phyloP scores from a whole-genome alignment of 1,140 invertebrate species.

The Diprion similis region DNA sequence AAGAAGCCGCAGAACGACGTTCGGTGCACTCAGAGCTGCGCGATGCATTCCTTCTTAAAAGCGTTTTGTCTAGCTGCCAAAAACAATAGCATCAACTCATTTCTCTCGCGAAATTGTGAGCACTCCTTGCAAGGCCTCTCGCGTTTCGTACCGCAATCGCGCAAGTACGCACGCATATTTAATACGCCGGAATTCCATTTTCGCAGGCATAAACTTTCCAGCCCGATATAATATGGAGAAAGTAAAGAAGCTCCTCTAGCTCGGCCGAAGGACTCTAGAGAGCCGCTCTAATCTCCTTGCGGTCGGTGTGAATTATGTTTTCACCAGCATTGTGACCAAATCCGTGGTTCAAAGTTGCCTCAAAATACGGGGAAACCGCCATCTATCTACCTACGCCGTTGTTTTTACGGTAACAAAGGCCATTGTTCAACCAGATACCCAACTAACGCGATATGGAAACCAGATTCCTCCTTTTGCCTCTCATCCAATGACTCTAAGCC shows the following conservation, averaged over 20 bases:
- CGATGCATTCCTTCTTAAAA: constrained; percentile 1
- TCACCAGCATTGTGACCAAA: neutral
- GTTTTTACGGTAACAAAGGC: neutral
- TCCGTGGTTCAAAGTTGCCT: neutral
- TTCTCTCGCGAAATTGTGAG: neutral
- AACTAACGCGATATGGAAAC: constrained; percentile 1
- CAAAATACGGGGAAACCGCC: too few relatives aligned
- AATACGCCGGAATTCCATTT: neutral
- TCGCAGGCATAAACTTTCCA: neutral
- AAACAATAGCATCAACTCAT: neutral
- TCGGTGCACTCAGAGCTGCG: neutral
- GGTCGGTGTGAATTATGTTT: neutral
- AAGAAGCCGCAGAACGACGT: neutral
- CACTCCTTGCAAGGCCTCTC: too few relatives aligned
- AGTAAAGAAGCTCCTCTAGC: neutral
- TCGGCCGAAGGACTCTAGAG: neutral
- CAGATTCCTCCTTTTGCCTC: neutral
- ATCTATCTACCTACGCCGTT: neutral
- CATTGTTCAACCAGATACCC: constrained; percentile 5
- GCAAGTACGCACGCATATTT: neutral
- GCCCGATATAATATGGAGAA: neutral
- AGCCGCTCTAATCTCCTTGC: neutral
- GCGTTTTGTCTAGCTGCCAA: constrained; percentile 7
- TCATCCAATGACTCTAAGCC: neutral
- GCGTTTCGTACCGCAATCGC: too few relatives aligned